phyloP scores from a whole-genome alignment of 2,113 vertebrate species.

The Osmerus eperlanus region DNA sequence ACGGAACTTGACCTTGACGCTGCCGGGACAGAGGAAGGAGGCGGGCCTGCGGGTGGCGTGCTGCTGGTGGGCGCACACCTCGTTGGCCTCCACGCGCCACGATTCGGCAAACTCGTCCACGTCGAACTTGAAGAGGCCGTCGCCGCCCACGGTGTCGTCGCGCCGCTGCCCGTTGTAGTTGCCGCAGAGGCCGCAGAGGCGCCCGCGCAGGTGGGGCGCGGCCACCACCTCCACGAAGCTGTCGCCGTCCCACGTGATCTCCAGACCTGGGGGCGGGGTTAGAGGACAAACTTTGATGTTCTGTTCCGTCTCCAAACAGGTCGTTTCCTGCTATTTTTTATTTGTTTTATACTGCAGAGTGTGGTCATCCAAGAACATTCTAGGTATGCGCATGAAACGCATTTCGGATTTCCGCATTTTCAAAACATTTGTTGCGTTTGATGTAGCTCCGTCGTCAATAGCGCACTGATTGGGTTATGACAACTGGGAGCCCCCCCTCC shows the following conservation, averaged over 20 bases:
- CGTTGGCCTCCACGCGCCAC: conserved; percentile 91
- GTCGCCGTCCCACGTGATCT: conserved; percentile 98
- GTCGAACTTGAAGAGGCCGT: conserved; percentile 93
- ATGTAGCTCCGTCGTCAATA: no score
- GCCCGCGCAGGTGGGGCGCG: conserved; percentile 86
- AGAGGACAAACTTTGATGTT: not conserved
- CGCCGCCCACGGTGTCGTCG: conserved; percentile 90
- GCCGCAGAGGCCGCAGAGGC: conserved; percentile 92
- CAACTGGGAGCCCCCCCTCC: no score
- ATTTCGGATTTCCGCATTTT: no score
- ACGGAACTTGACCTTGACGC: conserved; percentile 87
- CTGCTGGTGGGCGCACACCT: conserved; percentile 77
- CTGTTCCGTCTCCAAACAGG: not conserved
- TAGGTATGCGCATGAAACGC: no score
- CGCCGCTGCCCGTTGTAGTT: conserved; percentile 97
- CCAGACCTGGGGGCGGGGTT: conserved; percentile 76
- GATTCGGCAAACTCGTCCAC: conserved; percentile 96
- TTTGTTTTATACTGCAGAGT: not conserved
- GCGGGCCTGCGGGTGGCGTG: conserved; percentile 70
- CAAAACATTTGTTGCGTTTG: no score
- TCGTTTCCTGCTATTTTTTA: not conserved
- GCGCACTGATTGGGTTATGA: no score
- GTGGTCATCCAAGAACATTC: no score
- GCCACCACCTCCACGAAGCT: conserved; percentile 97
- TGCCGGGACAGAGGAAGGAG: conserved; percentile 85